Evolutionary conservation across 2,113 vertebrate genomes (phyloP).

Genomic region (Chauna torquata): DNA sequence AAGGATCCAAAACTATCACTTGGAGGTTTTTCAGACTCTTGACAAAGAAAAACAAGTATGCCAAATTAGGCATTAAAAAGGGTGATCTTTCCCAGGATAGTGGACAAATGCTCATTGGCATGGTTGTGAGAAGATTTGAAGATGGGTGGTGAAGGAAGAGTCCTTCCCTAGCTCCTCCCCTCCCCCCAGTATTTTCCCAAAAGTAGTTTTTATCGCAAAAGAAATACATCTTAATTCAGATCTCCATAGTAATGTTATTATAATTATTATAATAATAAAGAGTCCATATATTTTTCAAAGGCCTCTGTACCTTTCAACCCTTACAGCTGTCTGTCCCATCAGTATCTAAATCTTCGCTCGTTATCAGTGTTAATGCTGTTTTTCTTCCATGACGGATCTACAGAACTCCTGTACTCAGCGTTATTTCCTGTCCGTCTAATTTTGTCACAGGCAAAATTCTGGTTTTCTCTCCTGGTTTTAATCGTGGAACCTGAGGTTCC

Average conservation of each 20-base stretch:
- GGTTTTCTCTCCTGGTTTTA: not conserved
- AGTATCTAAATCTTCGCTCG: not conserved
- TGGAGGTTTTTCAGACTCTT: not conserved
- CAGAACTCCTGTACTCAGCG: not conserved
- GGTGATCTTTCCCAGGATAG: not conserved
- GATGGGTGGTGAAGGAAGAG: not conserved
- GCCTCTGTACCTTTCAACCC: not conserved
- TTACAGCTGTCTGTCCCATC: not conserved
- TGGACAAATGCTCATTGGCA: not conserved
- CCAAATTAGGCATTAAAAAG: not conserved
- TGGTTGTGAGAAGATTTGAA: not conserved
- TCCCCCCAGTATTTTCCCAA: fast-evolving
- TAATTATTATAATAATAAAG: not conserved
- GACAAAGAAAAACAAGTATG: not conserved
- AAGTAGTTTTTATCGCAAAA: not conserved
- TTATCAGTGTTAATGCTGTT: not conserved
- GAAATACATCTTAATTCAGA: not conserved
- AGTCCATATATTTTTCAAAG: not conserved
- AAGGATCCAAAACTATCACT: not conserved
- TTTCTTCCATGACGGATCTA: not conserved
- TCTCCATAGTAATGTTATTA: not conserved
- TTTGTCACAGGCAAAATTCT: fast-evolving
- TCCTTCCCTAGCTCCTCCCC: not conserved
- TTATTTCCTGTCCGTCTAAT: not conserved
- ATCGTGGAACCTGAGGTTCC: not conserved